Evolutionary conservation across 2,113 vertebrate species (phyloP), one percentile per base, ranked within the genome.

Genomic region (Calypte anna): DNA sequence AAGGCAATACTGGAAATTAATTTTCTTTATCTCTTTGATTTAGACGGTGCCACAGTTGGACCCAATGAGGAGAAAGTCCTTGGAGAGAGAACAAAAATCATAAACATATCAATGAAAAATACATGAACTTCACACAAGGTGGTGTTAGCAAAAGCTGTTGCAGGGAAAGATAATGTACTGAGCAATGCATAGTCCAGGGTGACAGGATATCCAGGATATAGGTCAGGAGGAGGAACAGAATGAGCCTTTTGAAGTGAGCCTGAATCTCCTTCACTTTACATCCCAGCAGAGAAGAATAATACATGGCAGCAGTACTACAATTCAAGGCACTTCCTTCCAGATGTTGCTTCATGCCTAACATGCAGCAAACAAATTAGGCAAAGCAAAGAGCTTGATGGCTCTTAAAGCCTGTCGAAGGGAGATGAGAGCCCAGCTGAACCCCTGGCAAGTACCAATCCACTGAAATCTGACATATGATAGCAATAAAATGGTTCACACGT

Each of bases 101-200:
- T 90, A 73, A 92, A 80, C 63, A 62, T 68, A 27, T 36, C 74
- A 74, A 91, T 92, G 85, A 93, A 94, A 93, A 92, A 92, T 91
- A 83, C 77, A 91, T 94, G 40, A 90, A 80, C 67, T 66, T 63
- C 69, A 55, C 33, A 19, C 12, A 6, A 55, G 82, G 67, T 91
- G 63, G 46, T 88, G 68, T 43, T 96, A 86, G 82, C 63, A 90
- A 90, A 88, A 87, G 61, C 73, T 79, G 63, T 91, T 90, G 62
- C 62, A 80, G 30, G n/a, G 76, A 24, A 75, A 93, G 44, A 44
- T 86, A 86, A 76, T 81, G 48, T 84, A 66, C 68, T 57, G 62
- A 31, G 63, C 21, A 86, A 57, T 69, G 44, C 40, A 17, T 23
- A 58, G 73, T 81, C 64, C 79, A 86, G 25, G 64, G 57, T 86